A percentile compares a stretch with the other conserved stretches of the same genome.
These are phyloP conservation scores for Lepidurus arcticus DNA, from an alignment of 1,140 invertebrate species.

Conservation along the genomic window DNA sequence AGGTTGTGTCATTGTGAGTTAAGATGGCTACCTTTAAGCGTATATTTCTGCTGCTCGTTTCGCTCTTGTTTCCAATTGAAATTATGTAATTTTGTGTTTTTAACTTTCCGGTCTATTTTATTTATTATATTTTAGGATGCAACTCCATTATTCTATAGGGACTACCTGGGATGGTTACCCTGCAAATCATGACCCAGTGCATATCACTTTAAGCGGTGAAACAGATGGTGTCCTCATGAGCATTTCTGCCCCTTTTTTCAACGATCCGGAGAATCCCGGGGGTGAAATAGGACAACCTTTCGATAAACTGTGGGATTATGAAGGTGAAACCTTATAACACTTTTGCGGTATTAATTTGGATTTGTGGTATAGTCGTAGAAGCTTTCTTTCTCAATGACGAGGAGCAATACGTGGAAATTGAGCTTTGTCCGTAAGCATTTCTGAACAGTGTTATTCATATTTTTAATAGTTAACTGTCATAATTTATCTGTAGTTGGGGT, in stretches of 20 bases:
- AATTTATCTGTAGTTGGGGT: constrained; percentile 37
- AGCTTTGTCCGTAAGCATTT: constrained; percentile 48
- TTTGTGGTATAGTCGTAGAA: constrained; percentile 47
- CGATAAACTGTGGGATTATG: constrained; percentile 47
- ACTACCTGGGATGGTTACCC: constrained; percentile 41
- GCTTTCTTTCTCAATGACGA: constrained; percentile 48
- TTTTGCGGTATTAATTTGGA: constrained; percentile 23
- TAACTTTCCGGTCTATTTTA: neutral
- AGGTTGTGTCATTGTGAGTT: neutral
- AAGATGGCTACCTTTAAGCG: neutral
- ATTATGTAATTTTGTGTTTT: neutral
- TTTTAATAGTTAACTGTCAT: neutral
- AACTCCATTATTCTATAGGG: constrained; percentile 34
- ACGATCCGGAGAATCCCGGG: constrained; percentile 41
- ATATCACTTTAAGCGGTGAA: constrained; percentile 36
- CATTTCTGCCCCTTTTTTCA: constrained; percentile 45
- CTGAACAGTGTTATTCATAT: constrained; percentile 5
- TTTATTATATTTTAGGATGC: neutral
- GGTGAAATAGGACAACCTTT: constrained; percentile 43
- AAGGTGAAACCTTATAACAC: constrained; percentile 42
- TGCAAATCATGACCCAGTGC: constrained; percentile 37
- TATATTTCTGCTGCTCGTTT: neutral
- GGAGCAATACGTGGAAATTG: constrained; percentile 50
- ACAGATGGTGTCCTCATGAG: constrained; percentile 35
- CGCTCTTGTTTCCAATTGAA: neutral